phyloP scores from a whole-genome alignment of 2,113 vertebrate species.

The Chloebia gouldiae region DNA sequence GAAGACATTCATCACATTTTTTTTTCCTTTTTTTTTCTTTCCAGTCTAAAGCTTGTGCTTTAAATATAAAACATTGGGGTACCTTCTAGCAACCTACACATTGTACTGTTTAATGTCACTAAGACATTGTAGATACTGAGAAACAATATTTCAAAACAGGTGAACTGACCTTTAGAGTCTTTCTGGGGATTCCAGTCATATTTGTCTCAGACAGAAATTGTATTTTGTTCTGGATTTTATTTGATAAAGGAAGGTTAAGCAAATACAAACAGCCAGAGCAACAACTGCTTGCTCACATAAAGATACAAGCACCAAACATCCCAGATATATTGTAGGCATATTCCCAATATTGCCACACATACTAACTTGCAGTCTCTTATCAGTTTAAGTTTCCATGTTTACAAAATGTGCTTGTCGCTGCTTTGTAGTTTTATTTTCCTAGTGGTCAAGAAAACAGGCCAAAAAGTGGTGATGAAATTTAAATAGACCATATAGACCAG shows the following conservation, averaged over 20 bases:
- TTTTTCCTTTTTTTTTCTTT: not conserved
- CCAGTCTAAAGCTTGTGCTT: not conserved
- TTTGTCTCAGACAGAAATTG: conserved; percentile 14
- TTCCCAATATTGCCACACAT: not conserved
- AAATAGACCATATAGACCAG: not conserved
- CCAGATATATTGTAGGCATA: not conserved
- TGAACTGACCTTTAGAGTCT: conserved; percentile 32
- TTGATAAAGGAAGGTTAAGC: conserved; percentile 38
- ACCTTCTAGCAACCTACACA: not conserved
- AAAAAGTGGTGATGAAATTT: not conserved
- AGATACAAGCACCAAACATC: fast-evolving
- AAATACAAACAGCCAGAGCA: conserved; percentile 39
- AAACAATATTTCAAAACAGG: conserved; percentile 22
- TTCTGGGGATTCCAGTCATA: conserved; percentile 35
- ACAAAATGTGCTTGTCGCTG: not conserved
- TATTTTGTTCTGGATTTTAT: conserved; percentile 40
- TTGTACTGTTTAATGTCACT: conserved; percentile 43
- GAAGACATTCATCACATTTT: not conserved
- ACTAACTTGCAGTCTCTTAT: not conserved
- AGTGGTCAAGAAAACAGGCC: not conserved
- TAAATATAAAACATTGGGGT: not conserved
- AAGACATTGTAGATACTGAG: not conserved
- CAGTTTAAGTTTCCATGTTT: not conserved
- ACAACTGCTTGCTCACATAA: not conserved
- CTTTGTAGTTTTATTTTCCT: not conserved